Percentiles rank a stretch among this genome's conserved stretches.
phyloP scores from a whole-genome alignment of 2,797 vertebrate species.

The Scyliorhinus canicula region DNA sequence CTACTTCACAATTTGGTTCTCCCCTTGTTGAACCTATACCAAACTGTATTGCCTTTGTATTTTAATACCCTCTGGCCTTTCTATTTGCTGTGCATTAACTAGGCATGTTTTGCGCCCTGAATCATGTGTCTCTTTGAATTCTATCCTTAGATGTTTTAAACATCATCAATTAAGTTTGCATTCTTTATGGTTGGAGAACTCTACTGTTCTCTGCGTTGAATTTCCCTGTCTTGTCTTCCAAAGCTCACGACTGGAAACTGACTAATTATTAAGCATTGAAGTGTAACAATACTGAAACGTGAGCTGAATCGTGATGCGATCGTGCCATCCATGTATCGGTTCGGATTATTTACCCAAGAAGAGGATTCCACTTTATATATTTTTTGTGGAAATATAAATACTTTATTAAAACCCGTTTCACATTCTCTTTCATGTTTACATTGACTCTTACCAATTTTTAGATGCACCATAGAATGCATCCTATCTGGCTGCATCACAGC shows the following conservation, averaged over 20 bases:
- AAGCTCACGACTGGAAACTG: background rate
- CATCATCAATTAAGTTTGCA: background rate
- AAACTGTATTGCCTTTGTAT: no score
- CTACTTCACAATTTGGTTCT: background rate
- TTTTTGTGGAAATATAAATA: background rate
- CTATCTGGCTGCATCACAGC: no score
- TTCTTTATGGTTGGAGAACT: no score
- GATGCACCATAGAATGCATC: no score
- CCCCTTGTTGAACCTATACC: background rate
- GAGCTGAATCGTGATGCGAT: no score
- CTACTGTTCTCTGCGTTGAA: background rate
- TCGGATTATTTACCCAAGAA: background rate
- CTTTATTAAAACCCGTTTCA: background rate
- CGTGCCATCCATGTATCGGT: no score
- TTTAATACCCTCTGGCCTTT: no score
- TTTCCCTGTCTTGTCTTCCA: background rate
- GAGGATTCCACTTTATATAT: background rate
- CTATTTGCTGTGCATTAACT: background rate
- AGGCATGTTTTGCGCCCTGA: background rate
- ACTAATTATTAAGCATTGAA: background rate
- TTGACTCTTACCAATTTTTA: no score
- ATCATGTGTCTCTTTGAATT: no score
- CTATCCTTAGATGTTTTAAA: no score
- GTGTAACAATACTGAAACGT: background rate
- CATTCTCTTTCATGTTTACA: background rate